A percentile compares a stretch with the other conserved stretches of the same genome.
Evolutionary conservation across 1,140 invertebrate species (phyloP).

Genomic region (Aphelinus certus): DNA sequence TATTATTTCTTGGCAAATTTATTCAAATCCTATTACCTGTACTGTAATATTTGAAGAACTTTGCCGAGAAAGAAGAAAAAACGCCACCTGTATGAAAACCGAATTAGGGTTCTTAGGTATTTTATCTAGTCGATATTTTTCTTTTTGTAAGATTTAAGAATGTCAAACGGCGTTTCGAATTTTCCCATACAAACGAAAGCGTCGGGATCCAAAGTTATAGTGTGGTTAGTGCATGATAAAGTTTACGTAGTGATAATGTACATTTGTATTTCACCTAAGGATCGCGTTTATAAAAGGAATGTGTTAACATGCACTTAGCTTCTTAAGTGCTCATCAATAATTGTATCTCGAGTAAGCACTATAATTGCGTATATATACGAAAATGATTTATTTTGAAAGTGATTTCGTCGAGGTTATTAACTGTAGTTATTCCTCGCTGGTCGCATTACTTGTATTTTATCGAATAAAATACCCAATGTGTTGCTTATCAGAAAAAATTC

Average conservation of each 20-base stretch:
- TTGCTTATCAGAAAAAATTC: constrained; percentile 14
- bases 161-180: constrained; percentile 21
- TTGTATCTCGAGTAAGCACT: constrained; percentile 17
- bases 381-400: constrained; percentile 14
- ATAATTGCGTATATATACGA: constrained; percentile 6
- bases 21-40: too few relatives aligned
- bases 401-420: constrained; percentile 34
- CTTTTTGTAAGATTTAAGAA: constrained; percentile 6
- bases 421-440: constrained; percentile 22
- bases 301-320: not conserved
- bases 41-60: too few relatives aligned
- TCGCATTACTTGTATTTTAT: constrained; percentile 31
- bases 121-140: constrained; percentile 50
- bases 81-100: constrained; percentile 35
- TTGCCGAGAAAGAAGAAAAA: constrained; percentile 33
- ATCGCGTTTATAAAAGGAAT: too few relatives aligned
- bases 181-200: not conserved
- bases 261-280: constrained; percentile 20
- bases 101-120: constrained; percentile 43
- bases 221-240: not conserved
- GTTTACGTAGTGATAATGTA: constrained; percentile 22
- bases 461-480: constrained; percentile 28
- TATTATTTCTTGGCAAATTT: too few relatives aligned
- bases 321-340: constrained; percentile 10
- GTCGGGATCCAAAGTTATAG: constrained; percentile 15